Base-by-base conservation (phyloP, 2,113 vertebrate species). In the Phycodurus eques region DNA sequence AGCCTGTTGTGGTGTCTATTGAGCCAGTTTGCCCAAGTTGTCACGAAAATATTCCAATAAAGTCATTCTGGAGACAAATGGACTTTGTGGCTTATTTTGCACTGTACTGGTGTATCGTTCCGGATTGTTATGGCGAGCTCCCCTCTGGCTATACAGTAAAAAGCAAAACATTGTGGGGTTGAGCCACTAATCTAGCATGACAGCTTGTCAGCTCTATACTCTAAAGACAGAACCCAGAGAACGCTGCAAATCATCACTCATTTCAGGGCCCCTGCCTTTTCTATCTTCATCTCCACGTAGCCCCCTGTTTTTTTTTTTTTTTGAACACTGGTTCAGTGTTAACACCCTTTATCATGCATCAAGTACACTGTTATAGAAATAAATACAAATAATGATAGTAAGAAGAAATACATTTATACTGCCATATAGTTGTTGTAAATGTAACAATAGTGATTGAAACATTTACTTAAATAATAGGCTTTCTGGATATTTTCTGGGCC, bases 121-220 rank as follows among this genome's bases (percentile, higher is more conserved):
- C 60, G 61, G 75, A 83, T 69, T 77, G 78, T 85, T 80, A 60
- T 70, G 72, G 71, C 74, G 79, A 82, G 86, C 77, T 75, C 73
- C 70, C n/a, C 63, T 8, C 73, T 65, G 46, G 67, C 80, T 60
- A 68, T 81, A 75, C 83, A 87, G 84, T 87, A 76, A 72, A 85
- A 88, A 83, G 81, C 81, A 75, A 88, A 88, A 85, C 79, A 78
- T 86, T 83, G 86, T 80, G 82, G 72, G 89, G 81, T 67, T 39
- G 76, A 83, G 72, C 2, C 22, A 68, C 83, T 89, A 91, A 92
- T 90, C 82, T 72, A 70, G 77, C 85, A 75, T 83, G 87, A 85
- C 90, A 91, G 85, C 82, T 80, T 85, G 85, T 89, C 87, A 84
- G 86, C 87, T 83, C 73, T 82, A 76, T 80, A 81, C 73, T 87